A percentile compares a stretch with the other conserved stretches of the same genome.
Evolutionary conservation across 2,888 invertebrate species (phyloP).

Genomic region (Noctua fimbriata): DNA sequence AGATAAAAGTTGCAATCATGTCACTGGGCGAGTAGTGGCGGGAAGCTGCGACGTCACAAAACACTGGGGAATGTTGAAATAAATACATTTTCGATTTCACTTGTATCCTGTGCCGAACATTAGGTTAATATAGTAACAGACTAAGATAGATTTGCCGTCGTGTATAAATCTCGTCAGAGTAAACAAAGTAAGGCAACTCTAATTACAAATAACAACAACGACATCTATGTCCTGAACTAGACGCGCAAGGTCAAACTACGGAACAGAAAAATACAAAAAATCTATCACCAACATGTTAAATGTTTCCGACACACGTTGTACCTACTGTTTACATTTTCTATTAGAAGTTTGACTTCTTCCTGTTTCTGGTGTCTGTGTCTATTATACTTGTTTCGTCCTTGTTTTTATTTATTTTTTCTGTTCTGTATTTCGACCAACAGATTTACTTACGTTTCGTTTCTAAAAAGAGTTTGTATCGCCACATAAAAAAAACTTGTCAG

Average conservation of each 20-base stretch:
- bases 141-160: constrained; percentile 42
- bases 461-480: background rate
- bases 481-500: background rate
- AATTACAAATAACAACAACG: constrained; percentile 64
- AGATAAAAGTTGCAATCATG: constrained; percentile 52
- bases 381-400: background rate
- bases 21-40: constrained; percentile 28
- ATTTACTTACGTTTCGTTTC: background rate
- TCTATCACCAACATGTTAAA: constrained; percentile 7
- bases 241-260: background rate
- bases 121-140: constrained; percentile 56
- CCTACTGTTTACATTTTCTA: constrained; percentile 6
- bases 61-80: constrained; percentile 62
- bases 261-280: constrained; percentile 21
- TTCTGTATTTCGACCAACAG: background rate
- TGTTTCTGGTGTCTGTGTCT: background rate
- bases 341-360: constrained; percentile 17
- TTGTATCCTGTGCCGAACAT: constrained; percentile 57
- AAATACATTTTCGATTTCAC: constrained; percentile 53
- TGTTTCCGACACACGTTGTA: constrained; percentile 11
- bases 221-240: constrained; percentile 30
- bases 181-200: constrained; percentile 73
- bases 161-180: constrained; percentile 63
- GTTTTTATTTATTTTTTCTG: constrained; percentile 16
- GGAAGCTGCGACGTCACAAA: constrained; percentile 32